Base-by-base conservation (phyloP, 2,888 invertebrate genomes). In the Venustoraphidia nigricollis region DNA sequence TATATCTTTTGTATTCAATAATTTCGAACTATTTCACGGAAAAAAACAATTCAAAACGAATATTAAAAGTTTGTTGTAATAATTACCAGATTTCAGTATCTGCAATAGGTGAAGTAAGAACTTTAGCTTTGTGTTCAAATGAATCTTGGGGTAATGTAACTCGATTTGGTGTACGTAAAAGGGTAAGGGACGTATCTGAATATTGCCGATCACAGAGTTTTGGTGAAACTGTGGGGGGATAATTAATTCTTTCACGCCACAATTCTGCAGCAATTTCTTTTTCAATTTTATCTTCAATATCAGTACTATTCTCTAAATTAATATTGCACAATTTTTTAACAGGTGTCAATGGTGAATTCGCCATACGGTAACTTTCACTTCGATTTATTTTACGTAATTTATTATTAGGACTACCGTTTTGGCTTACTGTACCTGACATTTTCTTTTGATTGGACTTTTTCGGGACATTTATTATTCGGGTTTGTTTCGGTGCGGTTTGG, bases 281-380 rank as follows among this genome's bases (percentile, higher is more conserved):
- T 62, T 77, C 77, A 56, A 77, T 73, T 62, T 70, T 66, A 62
- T 75, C 75, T 56, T 74, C 58, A 9, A 59, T 53, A 49, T 58
- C 56, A 10, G 54, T 45, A 47, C 54, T 55, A 39, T 39, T 40
- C 37, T 49, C 44, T 6, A 49, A 44, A 35, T 42, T 44, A 41
- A 36, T 43, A 41, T 59, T 58, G 27, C 27, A 27, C 27, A 27
- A 27, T 27, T 27, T 27, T 27, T 27, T 27, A 27, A 27, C 27
- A 6, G 27, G 27, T 27, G 42, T 72, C 53, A 79, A 72, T 27
- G 79, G 78, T 55, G 77, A 79, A 66, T 88, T 88, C 11, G 89
- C 89, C 65, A 84, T 74, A 54, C 86, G 79, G 62, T 89, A 89
- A 66, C 88, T 89, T 64, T 89, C 85, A 63, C 85, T 86, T 51